Evolutionary conservation across 1,140 invertebrate genomes (phyloP), one percentile per base, ranked within the genome.

Genomic region (Drosophila prosaltans): DNA sequence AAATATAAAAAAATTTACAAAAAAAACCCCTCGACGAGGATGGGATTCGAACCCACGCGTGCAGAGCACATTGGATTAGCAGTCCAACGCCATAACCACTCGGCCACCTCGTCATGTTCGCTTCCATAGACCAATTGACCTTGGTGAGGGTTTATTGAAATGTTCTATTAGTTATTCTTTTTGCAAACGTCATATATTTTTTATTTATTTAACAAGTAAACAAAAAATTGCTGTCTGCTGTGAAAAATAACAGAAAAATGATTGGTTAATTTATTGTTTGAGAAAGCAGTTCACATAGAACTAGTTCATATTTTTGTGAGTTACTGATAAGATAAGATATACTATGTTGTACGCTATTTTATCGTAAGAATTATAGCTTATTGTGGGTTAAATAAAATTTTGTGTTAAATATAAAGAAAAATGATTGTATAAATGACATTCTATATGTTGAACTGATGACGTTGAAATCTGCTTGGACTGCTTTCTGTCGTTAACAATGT

Each of bases 51-150:
- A 96, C 95, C 95, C 95, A 96, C 95, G 95, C 95, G 95, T 95
- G 96, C 93, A 93, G 93, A 94, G 93, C 93, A 93, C 93, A 94
- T 94, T 93, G 93, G 93, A 94, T 94, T 95, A 96, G 95, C 95
- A 96, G 95, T 96, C 95, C 95, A 96, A 96, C 95, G 95, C 95
- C 95, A 96, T 96, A 96, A 96, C 95, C 95, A 95, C 95, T 96
- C 95, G 95, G 95, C 95, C 96, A 96, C 95, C 95, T 96, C 95
- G 95, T 96, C 95, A 43, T 73, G 36, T 77, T 62, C 68, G 7
- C 32, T 6, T 28, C 24, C 45, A 69, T 32, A 58, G 59, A 45
- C 80, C n/a, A 79, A 88, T 72, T 57, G 62, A 65, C 24, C 30
- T 39, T 51, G 45, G 45, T 51, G 45, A 51, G 45, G 5, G 2